Base-by-base conservation (phyloP, 2,888 invertebrate genomes). In the Aradus depressus region DNA sequence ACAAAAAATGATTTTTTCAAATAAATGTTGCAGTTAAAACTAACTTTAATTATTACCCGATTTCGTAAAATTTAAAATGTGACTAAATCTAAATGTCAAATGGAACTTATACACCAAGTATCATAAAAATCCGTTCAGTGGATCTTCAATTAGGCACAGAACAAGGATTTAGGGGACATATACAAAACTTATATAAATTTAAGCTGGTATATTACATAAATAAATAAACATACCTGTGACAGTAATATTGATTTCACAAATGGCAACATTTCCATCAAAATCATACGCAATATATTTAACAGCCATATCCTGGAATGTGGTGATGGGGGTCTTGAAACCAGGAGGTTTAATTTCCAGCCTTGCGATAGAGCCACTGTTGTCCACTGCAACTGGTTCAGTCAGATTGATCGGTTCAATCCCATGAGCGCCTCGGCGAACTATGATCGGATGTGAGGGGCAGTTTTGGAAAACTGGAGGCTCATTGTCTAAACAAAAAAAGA, bases 401-500 rank as follows among this genome's bases (percentile, higher is more conserved):
- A 91, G 93, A 66, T 91, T 90, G 0, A 92, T 87, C 0, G 92
- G 86, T 54, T 89, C 69, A 37, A 93, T 73, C n/a, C 90, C 91
- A 60, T 89, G 85, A 0, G 81, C 77, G 62, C 92, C 91, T 50
- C 87, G 88, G 64, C 84, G 82, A 0, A 93, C 91, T 22, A 88
- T 74, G 44, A 95, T 84, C 6, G 93, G 90, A 63, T 90, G 87
- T 62, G 87, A 87, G 4, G 95, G 96, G 62, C 95, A 96, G 64
- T 95, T 93, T 69, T 89, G 87, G 79, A 96, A 96, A 6, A 89
- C 84, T 22, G 95, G 96, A 3, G 95, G 93, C 64, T 95, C 95
- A 62, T 92, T 91, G 67, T 96, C 89, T 79, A 66, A 41, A 72
- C 71, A 44, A 60, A 41, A 41, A 48, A 50, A 19, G 14, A 32